Evolutionary conservation across 2,797 vertebrate species (phyloP).

Genomic region (Sebastes nivosus): DNA sequence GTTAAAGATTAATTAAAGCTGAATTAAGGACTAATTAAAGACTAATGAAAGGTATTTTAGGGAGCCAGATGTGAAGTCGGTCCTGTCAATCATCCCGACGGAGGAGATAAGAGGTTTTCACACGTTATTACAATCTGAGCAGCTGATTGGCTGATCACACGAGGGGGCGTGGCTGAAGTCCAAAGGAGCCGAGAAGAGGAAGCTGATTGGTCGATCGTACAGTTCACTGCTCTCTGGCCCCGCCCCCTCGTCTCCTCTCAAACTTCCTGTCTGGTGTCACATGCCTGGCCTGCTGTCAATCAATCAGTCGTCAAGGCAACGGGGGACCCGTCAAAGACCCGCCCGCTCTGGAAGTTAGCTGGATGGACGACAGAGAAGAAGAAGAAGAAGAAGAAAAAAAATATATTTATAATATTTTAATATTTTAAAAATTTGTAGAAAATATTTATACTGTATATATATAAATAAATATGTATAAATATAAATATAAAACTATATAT

Average conservation of each 20-base stretch:
- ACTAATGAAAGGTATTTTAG: not conserved
- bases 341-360: conserved; percentile 67
- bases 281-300: conserved; percentile 64
- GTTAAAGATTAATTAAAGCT: not conserved
- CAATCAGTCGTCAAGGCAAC: conserved; percentile 62
- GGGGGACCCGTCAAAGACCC: conserved; percentile 28
- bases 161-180: conserved; percentile 25
- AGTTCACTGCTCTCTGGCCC: conserved; percentile 34
- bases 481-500: too few species aligned
- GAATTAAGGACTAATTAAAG: not conserved
- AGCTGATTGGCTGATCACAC: conserved; percentile 40
- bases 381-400: not conserved
- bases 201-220: conserved; percentile 47
- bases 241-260: conserved; percentile 16
- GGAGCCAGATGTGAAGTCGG: not conserved
- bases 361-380: conserved; percentile 13
- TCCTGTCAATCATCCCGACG: not conserved
- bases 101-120: conserved; percentile 48
- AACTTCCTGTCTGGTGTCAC: conserved; percentile 55
- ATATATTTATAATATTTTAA: too few species aligned
- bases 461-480: too few species aligned
- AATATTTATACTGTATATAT: too few species aligned
- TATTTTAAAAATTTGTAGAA: too few species aligned
- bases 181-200: conserved; percentile 35
- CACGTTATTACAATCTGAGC: not conserved